Evolutionary conservation across 2,797 vertebrate species (phyloP), one percentile per base, ranked within the genome.

Genomic region (Channa striata): DNA sequence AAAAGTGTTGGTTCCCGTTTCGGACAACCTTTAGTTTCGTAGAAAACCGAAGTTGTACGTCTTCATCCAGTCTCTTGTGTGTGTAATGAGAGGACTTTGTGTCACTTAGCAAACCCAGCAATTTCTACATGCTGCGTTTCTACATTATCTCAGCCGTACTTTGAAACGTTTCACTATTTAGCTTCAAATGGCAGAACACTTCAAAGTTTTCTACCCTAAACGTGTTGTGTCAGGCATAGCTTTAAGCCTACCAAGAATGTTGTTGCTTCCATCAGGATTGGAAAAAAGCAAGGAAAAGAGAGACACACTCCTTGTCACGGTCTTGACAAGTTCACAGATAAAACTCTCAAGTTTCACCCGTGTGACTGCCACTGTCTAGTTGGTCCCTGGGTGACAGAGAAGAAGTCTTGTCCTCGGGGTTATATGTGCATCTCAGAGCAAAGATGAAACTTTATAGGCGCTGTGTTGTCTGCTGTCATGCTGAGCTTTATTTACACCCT

Each of bases 401-500:
- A 77, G 79, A 80, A 80, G 76, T 67, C 8, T n/a, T 69, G 75
- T 87, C 86, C 82, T 86, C 52, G 0, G 83, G 87, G 87, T 83
- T 80, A 52, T 81, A 54, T 68, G 68, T 67, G 63, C 67, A 51
- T 87, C 80, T 82, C 37, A 36, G 65, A 70, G 71, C 59, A 14
- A 63, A 81, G 54, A 77, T 65, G 68, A 80, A 72, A 63, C 74
- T 86, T 79, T 80, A 72, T 48, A 56, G 71, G 69, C 68, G 51
- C 48, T 80, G 83, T 87, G 85, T 77, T 81, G 82, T 87, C 75
- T 84, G 76, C 79, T 84, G 81, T 75, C 73, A 74, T 2, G 48
- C 68, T 46, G 69, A 77, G 81, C 56, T 85, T 83, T 81, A 78
- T 87, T 86, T 88, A 80, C 78, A 86, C 82, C 69, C 70, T 70